A percentile compares a stretch with the other conserved stretches of the same genome.
phyloP scores from a whole-genome alignment of 2,113 vertebrate species.

The Bujurquina vittata region DNA sequence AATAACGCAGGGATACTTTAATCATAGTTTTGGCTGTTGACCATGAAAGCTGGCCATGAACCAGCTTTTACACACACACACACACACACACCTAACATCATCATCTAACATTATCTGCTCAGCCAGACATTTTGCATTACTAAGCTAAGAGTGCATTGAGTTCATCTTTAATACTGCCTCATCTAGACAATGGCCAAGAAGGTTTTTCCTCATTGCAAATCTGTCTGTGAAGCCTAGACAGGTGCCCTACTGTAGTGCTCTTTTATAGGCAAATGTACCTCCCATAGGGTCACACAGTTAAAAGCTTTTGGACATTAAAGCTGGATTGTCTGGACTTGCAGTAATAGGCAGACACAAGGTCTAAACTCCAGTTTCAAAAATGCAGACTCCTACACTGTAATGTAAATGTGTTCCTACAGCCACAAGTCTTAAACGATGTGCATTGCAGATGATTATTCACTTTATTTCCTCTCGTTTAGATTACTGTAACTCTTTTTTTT shows the following conservation, averaged over 20 bases:
- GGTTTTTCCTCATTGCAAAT: slow-evolving; percentile 31
- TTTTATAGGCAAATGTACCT: slow-evolving; percentile 42
- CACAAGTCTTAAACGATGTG: neutral
- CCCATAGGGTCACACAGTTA: slow-evolving; percentile 40
- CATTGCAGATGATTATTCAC: neutral
- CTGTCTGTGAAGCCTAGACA: slow-evolving; percentile 46
- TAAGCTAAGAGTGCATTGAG: slow-evolving; percentile 24
- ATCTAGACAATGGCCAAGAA: slow-evolving; percentile 38
- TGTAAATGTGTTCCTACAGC: neutral
- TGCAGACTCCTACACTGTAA: neutral
- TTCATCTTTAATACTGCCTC: slow-evolving; percentile 39
- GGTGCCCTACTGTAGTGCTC: slow-evolving; percentile 19
- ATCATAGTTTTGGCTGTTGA: slow-evolving; percentile 4
- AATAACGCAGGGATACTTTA: slow-evolving; percentile 11
- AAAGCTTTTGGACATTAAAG: slow-evolving; percentile 64
- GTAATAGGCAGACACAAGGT: neutral
- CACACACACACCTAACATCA: neutral
- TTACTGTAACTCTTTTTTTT: too few species aligned
- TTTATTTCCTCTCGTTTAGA: too few species aligned
- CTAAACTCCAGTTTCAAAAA: slow-evolving; percentile 1
- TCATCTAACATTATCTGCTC: slow-evolving; percentile 20
- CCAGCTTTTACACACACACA: neutral
- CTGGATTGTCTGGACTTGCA: slow-evolving; percentile 13
- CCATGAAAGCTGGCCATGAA: slow-evolving; percentile 45
- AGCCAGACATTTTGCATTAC: slow-evolving; percentile 47